These are phyloP conservation scores for Dinocampus coccinellae DNA, from an alignment of 2,888 invertebrate species.

Conservation along the genomic window DNA sequence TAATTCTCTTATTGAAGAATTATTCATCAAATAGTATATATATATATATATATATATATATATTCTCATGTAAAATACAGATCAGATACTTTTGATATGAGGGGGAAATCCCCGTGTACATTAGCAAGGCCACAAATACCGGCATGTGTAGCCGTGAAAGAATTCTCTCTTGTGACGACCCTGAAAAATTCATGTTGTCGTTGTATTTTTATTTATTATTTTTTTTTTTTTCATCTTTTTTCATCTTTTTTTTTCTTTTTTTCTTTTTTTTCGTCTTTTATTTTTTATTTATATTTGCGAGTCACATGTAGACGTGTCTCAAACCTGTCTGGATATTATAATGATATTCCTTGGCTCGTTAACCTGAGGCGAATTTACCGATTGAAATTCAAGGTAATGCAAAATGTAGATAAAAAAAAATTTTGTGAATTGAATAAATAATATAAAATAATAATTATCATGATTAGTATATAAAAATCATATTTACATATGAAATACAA, in stretches of 20 bases:
- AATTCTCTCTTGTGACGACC: constrained; percentile 10
- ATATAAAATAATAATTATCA: neutral
- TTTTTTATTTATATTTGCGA: neutral
- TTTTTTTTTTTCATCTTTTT: neutral
- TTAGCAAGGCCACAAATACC: constrained; percentile 9
- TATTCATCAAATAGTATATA: neutral
- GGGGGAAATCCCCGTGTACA: constrained; percentile 11
- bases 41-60: too few relatives aligned
- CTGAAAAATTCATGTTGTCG: constrained; percentile 1
- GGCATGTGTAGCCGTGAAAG: constrained; percentile 18
- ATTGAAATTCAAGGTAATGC: neutral
- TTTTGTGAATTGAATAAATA: neutral
- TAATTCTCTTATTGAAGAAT: neutral
- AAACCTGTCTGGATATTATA: constrained; percentile 18
- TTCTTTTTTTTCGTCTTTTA: neutral
- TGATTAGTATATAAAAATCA: too few relatives aligned
- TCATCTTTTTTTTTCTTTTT: neutral
- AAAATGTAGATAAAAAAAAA: constrained; percentile 5
- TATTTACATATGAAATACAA: too few relatives aligned
- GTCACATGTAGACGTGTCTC: neutral
- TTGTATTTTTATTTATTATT: neutral
- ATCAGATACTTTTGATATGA: constrained; percentile 9
- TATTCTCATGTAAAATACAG: constrained; percentile 3
- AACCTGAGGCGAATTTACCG: constrained; percentile 2
- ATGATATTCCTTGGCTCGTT: neutral